Percentiles rank a stretch among this genome's conserved stretches.
phyloP scores from a whole-genome alignment of 2,113 vertebrate genomes.

The Calyptomena viridis region DNA sequence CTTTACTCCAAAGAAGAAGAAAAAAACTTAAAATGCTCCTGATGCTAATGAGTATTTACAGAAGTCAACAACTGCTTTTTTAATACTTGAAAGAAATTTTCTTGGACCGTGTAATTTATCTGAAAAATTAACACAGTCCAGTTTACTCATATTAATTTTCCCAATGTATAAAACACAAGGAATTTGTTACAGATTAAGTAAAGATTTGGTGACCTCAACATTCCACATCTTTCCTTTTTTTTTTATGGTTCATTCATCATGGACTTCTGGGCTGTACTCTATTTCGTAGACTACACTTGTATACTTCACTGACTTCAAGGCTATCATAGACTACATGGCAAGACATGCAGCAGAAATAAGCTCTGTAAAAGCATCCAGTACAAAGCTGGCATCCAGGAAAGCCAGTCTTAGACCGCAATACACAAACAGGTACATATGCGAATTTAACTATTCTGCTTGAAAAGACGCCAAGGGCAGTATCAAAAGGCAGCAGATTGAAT shows the following conservation, averaged over 20 bases:
- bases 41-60: neutral
- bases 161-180: neutral
- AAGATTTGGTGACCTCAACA: neutral
- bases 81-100: neutral
- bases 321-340: neutral
- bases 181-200: neutral
- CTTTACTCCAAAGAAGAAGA: neutral
- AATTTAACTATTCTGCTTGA: neutral
- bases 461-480: neutral
- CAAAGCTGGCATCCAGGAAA: neutral
- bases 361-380: neutral
- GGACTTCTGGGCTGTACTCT: neutral
- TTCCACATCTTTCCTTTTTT: neutral
- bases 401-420: neutral
- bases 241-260: neutral
- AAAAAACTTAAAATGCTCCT: neutral
- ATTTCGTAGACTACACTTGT: neutral
- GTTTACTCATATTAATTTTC: neutral
- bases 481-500: neutral
- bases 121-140: neutral
- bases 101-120: neutral
- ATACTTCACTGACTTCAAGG: neutral
- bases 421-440: fast-evolving
- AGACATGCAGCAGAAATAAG: neutral
- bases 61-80: neutral